These are phyloP conservation scores for Tetanocera ferruginea DNA, from an alignment of 2,888 invertebrate species.

Conservation along the genomic window DNA sequence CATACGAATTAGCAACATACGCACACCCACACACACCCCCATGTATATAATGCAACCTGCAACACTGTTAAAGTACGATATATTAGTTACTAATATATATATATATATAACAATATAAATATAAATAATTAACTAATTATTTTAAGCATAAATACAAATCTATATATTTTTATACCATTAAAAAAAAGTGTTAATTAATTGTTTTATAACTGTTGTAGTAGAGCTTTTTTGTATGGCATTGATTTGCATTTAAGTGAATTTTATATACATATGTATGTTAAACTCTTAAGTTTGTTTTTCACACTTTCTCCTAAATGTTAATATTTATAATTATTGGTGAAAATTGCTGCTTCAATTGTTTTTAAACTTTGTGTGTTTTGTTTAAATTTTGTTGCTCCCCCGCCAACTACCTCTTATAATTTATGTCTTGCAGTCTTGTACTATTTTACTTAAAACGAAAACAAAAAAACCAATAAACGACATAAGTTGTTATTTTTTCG, in stretches of 20 bases:
- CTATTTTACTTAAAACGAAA: not conserved
- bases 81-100: slow-evolving; percentile 26
- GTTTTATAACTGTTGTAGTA: slow-evolving; percentile 24
- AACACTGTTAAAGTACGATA: not conserved
- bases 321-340: not conserved
- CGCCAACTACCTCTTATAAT: slow-evolving; percentile 15
- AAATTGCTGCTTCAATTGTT: not conserved
- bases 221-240: not conserved
- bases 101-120: not conserved
- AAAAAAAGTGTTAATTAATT: slow-evolving; percentile 38
- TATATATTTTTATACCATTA: slow-evolving; percentile 37
- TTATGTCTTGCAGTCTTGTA: slow-evolving; percentile 3
- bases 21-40: not conserved
- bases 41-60: slow-evolving; percentile 19
- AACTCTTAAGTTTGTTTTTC: too few species aligned
- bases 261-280: not conserved
- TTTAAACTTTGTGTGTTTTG: not conserved
- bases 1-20: not conserved
- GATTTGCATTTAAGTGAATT: slow-evolving; percentile 28
- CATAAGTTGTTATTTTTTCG: not conserved
- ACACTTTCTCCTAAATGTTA: too few species aligned
- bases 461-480: not conserved
- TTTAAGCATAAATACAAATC: slow-evolving; percentile 19
- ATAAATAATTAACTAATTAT: not conserved
- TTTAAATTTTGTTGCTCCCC: not conserved